Base-by-base conservation (phyloP, 37 sponge, comb jelly and placozoan species). In the Eunapius fragilis region DNA sequence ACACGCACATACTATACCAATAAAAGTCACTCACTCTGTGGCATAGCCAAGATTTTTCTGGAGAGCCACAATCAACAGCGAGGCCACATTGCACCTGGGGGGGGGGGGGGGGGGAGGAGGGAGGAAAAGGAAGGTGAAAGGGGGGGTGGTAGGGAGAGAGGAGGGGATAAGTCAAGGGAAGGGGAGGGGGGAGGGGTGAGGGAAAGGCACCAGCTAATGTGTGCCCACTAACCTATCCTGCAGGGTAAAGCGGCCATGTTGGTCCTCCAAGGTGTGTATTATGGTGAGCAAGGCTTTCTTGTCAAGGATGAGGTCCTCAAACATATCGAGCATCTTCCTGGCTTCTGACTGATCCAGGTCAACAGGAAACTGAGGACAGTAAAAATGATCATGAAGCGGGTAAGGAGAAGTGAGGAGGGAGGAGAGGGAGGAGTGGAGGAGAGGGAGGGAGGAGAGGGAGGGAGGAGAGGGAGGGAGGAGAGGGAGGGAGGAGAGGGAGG, bases 41-140 rank as follows among this genome's bases (percentile, higher is more conserved):
- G 90, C 91, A 69, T 98, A 98, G 41, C 85, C 87, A 37, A 98
- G 86, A 34, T 89, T 73, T 22, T 84, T 85, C 71, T 86, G 81
- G 76, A 95, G 88, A 2, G 91, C 85, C 47, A 95, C 93, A 90
- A 95, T 95, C 28, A 98, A 89, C 11, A 95, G 87, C 37, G 90
- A 86, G n/a, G 98, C 98, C 70, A 98, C 92, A 34, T 87, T 92
- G 72, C 96, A 87, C 75, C 91, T 86, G 74, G 68, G 28, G 37
- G 72, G 9, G 27, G 50, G 50, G 30, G 27, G 68, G 2, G 80
- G 3, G 25, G 17, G 14, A 10, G 22, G 31, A 24, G 17, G 13
- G 31, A 17, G 28, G 17, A 31, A 12, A 12, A 7, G 33, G 7
- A 35, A 10, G 37, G 7, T 3, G 76, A 13, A 33, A 25, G 37